Evolutionary conservation across 2,113 vertebrate genomes (phyloP), one percentile per base, ranked within the genome.

Genomic region (Erythrolamprus reginae): DNA sequence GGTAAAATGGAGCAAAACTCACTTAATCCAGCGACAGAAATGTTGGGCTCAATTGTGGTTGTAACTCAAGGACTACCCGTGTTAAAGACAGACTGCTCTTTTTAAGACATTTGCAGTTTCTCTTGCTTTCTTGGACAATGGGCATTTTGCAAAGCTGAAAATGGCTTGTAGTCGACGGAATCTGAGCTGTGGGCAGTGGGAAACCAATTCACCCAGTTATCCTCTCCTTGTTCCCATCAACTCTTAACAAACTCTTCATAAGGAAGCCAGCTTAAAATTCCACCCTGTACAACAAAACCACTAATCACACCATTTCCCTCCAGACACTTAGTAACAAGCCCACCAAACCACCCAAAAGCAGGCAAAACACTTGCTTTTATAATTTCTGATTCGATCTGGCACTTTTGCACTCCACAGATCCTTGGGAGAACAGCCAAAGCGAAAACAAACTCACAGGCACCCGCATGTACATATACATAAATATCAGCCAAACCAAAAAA

Each of bases 281-380:
- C 86, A 38, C 52, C 23, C 70, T 21, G 23, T 28, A 58, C 23
- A 88, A n/a, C 52, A 83, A 88, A 91, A 88, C 90, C 90, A 61
- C 90, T 91, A 91, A 91, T 88, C 52, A 47, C 90, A 58, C 83
- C 70, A 13, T 91, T 48, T 82, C 86, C 70, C 86, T 58, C 90
- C 90, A 87, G 85, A 82, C 90, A 82, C 90, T 87, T 58, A 84
- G 4, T n/a, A 91, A 91, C 90, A 91, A 91, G 86, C 86, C 90
- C 90, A 91, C 90, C 90, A 88, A 88, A 83, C 90, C 90, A 83
- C 86, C 86, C 86, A 17, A 88, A 38, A 88, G 86, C 70, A 3
- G 28, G 70, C 13, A 24, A 88, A 58, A 38, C 12, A 23, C 42
- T 83, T 56, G 56, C 38, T 65, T 86, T 86, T 86, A 48, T 51